Percentiles rank a stretch among this genome's conserved stretches.
Evolutionary conservation across 2,797 vertebrate species (phyloP).

Genomic region (Natrix natrix): DNA sequence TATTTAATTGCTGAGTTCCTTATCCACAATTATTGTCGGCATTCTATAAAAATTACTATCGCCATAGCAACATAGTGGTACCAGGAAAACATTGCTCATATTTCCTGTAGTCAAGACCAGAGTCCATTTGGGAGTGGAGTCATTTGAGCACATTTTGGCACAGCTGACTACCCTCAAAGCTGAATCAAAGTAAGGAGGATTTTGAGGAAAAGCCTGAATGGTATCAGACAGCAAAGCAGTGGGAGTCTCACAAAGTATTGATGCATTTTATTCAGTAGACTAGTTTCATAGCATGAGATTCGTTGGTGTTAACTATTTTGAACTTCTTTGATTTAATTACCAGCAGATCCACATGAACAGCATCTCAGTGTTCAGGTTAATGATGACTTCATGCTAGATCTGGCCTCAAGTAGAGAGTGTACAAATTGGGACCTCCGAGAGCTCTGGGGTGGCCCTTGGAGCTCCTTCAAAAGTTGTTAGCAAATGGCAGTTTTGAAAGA

Average conservation of each 20-base stretch:
- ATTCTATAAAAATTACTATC: conserved; percentile 73
- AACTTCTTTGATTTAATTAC: conserved; percentile 52
- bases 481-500: not conserved
- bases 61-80: conserved; percentile 74
- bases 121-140: conserved; percentile 55
- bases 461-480: not conserved
- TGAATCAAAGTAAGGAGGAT: conserved; percentile 59
- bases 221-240: conserved; percentile 59
- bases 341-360: conserved; percentile 52
- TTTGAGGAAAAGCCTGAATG: conserved; percentile 57
- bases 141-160: conserved; percentile 66
- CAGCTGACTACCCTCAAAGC: conserved; percentile 56
- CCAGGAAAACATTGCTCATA: conserved; percentile 64
- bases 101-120: conserved; percentile 66
- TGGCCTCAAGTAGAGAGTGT: not conserved
- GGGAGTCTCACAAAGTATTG: conserved; percentile 52
- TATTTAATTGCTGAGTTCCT: conserved; percentile 67
- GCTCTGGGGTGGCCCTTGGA: not conserved
- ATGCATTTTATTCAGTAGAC: conserved; percentile 54
- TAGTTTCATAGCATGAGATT: conserved; percentile 46
- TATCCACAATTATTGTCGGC: conserved; percentile 69
- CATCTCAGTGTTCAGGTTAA: conserved; percentile 21
- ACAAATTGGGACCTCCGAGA: not conserved
- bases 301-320: conserved; percentile 51
- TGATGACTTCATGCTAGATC: not conserved